Percentiles rank a stretch among this genome's conserved stretches.
These are phyloP conservation scores for Cheilosia vulpina DNA, from an alignment of 2,888 invertebrate genomes.

Conservation along the genomic window DNA sequence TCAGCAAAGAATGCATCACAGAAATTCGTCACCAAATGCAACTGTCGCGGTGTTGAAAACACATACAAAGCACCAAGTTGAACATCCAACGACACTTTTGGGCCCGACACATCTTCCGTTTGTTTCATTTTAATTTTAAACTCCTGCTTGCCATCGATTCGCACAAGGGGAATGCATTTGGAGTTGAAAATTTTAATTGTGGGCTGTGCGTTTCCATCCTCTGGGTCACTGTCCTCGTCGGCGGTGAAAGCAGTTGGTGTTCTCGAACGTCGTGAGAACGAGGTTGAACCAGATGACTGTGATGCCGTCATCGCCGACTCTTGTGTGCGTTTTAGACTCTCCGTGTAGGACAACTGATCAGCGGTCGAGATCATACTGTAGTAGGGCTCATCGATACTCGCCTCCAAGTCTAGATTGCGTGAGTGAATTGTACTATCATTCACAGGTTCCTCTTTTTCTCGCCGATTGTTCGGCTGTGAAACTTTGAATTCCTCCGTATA, in stretches of 20 bases:
- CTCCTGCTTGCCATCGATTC: constrained; percentile 90
- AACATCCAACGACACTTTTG: constrained; percentile 92
- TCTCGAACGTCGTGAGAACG: constrained; percentile 55
- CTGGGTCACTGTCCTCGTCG: constrained; percentile 49
- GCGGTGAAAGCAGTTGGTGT: constrained; percentile 53
- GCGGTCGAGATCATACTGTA: constrained; percentile 65
- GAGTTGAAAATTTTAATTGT: constrained; percentile 84
- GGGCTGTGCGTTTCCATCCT: constrained; percentile 73
- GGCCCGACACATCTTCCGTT: constrained; percentile 91
- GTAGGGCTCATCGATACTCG: constrained; percentile 63
- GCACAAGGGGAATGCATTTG: constrained; percentile 89
- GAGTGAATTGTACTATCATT: constrained; percentile 44
- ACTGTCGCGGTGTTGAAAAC: constrained; percentile 93
- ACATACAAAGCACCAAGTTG: constrained; percentile 90
- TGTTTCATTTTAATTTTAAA: constrained; percentile 91
- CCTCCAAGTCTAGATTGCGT: constrained; percentile 48
- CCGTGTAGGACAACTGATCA: constrained; percentile 74
- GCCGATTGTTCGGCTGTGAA: constrained; percentile 35
- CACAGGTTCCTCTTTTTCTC: constrained; percentile 22
- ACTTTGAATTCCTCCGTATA: constrained; percentile 91
- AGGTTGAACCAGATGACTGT: constrained; percentile 59
- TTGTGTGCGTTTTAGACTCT: constrained; percentile 76
- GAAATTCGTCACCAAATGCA: constrained; percentile 88
- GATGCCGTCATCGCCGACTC: constrained; percentile 65
- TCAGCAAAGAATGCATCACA: constrained; percentile 78